Conservation (phyloP, 1,140 invertebrate species). For the Scylla paramamosain region DNA sequence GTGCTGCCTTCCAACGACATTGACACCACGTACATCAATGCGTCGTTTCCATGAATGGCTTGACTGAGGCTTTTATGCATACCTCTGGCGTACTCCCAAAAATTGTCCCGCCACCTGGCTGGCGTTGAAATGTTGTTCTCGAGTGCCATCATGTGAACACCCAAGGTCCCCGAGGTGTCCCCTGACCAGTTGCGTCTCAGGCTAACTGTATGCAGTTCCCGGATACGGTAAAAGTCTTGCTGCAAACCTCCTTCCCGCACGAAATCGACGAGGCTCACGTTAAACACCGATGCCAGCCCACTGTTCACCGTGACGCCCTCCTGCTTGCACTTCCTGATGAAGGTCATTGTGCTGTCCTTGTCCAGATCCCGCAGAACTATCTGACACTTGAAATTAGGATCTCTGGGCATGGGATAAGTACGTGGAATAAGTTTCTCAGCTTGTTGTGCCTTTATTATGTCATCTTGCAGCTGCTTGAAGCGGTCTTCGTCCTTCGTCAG, state of each 20-base stretch:
- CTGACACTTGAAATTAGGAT: neutral
- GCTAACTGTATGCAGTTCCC: conserved; percentile 17
- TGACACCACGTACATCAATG: neutral
- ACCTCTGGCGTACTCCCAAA: conserved; percentile 42
- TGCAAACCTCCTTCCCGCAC: conserved; percentile 30
- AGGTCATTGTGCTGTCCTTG: neutral
- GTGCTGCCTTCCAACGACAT: neutral
- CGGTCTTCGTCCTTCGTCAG: neutral
- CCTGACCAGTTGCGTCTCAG: conserved; percentile 50
- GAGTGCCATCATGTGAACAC: neutral
- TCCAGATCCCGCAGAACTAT: neutral
- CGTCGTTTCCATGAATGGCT: neutral
- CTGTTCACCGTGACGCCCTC: conserved; percentile 50
- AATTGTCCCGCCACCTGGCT: neutral
- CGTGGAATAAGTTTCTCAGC: neutral
- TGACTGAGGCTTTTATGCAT: neutral
- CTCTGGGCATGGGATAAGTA: neutral
- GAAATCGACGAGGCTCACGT: conserved; percentile 49
- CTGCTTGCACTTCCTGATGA: conserved; percentile 49
- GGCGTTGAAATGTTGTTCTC: neutral
- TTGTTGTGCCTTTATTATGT: neutral
- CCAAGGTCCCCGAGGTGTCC: conserved; percentile 8
- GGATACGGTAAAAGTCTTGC: neutral
- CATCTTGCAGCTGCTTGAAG: neutral
- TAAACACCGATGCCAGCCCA: neutral